Percentiles rank a stretch among this genome's conserved stretches.
phyloP scores from a whole-genome alignment of 2,113 vertebrate species.

The Cygnus buccinator region DNA sequence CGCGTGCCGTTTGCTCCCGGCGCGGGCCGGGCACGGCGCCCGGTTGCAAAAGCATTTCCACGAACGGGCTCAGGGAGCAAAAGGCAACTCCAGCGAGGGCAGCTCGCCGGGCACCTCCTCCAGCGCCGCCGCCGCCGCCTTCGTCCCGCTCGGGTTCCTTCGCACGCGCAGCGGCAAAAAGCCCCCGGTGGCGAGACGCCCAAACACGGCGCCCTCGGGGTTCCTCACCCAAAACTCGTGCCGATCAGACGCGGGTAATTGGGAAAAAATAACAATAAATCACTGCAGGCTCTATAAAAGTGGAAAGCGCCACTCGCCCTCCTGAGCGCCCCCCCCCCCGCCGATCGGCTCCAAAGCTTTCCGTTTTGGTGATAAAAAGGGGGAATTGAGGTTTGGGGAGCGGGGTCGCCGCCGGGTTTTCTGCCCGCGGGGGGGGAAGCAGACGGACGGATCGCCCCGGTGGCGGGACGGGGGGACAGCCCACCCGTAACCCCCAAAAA shows the following conservation, averaged over 20 bases:
- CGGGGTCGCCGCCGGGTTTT: too few species aligned
- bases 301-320: too few species aligned
- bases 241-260: accelerated
- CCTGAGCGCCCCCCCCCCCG: background rate
- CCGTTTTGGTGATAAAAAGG: too few species aligned
- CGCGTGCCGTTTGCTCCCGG: too few species aligned
- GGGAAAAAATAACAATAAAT: background rate
- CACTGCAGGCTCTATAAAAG: background rate
- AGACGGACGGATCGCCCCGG: too few species aligned
- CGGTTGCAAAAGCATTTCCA: background rate
- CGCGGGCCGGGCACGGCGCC: too few species aligned
- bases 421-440: background rate
- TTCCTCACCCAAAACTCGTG: background rate
- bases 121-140: background rate
- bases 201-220: background rate
- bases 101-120: conserved; percentile 12
- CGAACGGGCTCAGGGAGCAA: background rate
- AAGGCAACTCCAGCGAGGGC: background rate
- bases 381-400: background rate
- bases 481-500: background rate
- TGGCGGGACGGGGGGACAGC: accelerated
- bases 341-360: background rate
- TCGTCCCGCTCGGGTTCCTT: accelerated
- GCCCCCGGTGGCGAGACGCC: background rate
- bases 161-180: background rate